Conservation (phyloP, 2,888 invertebrate species). For the Melanostoma scalare region DNA sequence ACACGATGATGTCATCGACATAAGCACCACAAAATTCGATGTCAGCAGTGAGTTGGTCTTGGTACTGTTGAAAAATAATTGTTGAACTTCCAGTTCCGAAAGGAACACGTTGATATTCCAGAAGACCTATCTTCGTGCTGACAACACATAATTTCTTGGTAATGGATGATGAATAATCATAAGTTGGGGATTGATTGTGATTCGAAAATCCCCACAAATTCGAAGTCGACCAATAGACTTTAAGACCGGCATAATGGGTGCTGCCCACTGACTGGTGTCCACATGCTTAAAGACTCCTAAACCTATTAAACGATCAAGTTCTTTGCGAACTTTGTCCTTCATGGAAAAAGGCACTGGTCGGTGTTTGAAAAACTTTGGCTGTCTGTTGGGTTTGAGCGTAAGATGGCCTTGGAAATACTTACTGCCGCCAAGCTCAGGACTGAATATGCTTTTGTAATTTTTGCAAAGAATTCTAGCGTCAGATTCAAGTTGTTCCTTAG, state of each 20-base stretch:
- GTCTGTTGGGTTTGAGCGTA: slow-evolving; percentile 46
- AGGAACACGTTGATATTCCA: slow-evolving; percentile 61
- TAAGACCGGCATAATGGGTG: slow-evolving; percentile 68
- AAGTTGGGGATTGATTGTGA: slow-evolving; percentile 45
- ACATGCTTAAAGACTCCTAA: slow-evolving; percentile 18
- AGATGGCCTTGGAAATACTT: not conserved
- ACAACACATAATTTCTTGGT: slow-evolving; percentile 45
- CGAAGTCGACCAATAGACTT: slow-evolving; percentile 75
- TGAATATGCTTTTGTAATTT: slow-evolving; percentile 7
- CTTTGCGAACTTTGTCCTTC: slow-evolving; percentile 13
- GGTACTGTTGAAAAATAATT: slow-evolving; percentile 50
- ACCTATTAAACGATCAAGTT: slow-evolving; percentile 13
- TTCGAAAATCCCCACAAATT: slow-evolving; percentile 52
- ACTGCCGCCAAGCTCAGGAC: slow-evolving; percentile 4
- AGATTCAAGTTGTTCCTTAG: not conserved
- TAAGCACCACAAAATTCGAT: slow-evolving; percentile 39
- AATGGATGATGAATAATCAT: slow-evolving; percentile 30
- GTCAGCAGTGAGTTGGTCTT: slow-evolving; percentile 62
- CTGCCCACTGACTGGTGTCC: slow-evolving; percentile 70
- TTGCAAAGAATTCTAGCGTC: slow-evolving; percentile 5
- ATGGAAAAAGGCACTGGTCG: slow-evolving; percentile 63
- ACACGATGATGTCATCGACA: not conserved
- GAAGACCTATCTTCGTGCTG: slow-evolving; percentile 10
- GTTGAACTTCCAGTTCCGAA: slow-evolving; percentile 66
- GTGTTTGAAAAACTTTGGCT: not conserved